Evolutionary conservation across 2,113 vertebrate species (phyloP), one percentile per base, ranked within the genome.

Genomic region (Psittacula cyanocephala): DNA sequence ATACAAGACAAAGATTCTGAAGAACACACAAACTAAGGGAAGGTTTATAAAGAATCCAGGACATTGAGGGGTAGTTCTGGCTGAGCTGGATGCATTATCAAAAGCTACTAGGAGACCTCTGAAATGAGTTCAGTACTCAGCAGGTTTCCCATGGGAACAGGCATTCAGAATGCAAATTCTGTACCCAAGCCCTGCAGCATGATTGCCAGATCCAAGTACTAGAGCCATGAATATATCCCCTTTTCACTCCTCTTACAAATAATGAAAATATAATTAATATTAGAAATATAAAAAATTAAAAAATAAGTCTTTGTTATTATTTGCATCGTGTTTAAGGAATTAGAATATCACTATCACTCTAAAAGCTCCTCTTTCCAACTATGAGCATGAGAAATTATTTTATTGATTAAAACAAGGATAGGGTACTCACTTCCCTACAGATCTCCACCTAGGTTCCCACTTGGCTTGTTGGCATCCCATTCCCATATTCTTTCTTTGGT

Each of bases 101-200:
- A 76, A 87, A 81, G 18, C 9, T 60, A 16, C 1, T 3, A 81
- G 47, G 60, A 95, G 60, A 95, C 82, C 69, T 93, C 72, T 79
- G 70, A 95, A 93, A 87, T 23, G 3, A 84, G 43, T 89, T 93
- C 78, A 81, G 67, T 76, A 72, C 47, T 59, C 81, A 87, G 72
- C 77, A 89, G 57, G 65, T 84, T 97, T 97, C 96, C 84, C 93
- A 95, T 91, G 94, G 60, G 94, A 96, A 92, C 35, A 75, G 18
- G 31, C 9, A 72, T 94, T 71, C 5, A 9, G 84, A 89, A 95
- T 94, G 91, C 84, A 97, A 96, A 95, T 95, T 95, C 59, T 2
- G 1, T 79, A 72, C 57, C 78, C 57, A 60, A 87, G 65, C 74
- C 89, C 89, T 75, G 47, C 25, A 92, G 88, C 64, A 44, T 35